Evolutionary conservation across 2,888 invertebrate genomes (phyloP).

Genomic region (Anoncus sp.): DNA sequence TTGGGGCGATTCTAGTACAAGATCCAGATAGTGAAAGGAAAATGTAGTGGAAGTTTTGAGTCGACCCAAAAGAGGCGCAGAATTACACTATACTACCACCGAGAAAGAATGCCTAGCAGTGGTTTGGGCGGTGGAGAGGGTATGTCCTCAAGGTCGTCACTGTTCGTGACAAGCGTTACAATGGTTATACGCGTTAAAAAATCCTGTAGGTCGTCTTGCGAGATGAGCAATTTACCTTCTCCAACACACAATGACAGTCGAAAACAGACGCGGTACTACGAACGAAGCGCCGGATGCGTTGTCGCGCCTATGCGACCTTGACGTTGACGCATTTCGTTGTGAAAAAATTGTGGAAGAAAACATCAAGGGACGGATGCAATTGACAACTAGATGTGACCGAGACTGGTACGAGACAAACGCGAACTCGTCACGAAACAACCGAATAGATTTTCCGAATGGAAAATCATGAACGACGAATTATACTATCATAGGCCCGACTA

Average conservation of each 20-base stretch:
- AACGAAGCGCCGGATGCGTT: slow-evolving; percentile 25
- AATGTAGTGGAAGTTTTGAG: no score
- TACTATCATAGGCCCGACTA: neutral
- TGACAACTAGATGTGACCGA: no score
- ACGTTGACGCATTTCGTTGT: no score
- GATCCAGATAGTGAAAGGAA: no score
- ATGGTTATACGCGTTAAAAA: slow-evolving; percentile 64
- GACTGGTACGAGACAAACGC: no score
- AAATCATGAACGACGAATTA: neutral
- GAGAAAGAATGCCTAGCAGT: slow-evolving; percentile 55
- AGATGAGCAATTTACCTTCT: neutral
- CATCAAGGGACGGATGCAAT: no score
- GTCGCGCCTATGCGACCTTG: slow-evolving; percentile 8
- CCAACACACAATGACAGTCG: neutral
- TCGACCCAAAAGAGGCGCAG: slow-evolving; percentile 13
- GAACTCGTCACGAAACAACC: neutral
- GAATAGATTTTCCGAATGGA: neutral
- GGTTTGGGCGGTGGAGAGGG: slow-evolving; percentile 50
- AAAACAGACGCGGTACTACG: neutral
- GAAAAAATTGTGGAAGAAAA: no score
- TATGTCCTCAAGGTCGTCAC: slow-evolving; percentile 61
- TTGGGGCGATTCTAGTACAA: no score
- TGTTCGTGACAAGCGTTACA: slow-evolving; percentile 63
- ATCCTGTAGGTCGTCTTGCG: slow-evolving; percentile 54
- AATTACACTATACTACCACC: slow-evolving; percentile 42